Base-by-base conservation (phyloP, 2,797 vertebrate species). In the Onychomys torridus region DNA sequence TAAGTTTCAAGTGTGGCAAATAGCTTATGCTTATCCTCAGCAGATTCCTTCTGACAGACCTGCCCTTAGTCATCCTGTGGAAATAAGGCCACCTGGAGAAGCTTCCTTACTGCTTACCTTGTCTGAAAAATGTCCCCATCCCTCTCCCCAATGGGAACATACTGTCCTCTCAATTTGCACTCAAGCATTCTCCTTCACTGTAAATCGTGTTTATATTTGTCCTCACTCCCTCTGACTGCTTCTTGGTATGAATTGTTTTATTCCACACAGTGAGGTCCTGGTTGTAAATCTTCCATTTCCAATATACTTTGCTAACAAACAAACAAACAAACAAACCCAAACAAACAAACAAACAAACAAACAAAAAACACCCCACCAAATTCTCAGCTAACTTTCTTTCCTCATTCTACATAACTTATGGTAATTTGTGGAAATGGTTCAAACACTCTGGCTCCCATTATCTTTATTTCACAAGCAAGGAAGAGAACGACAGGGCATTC, bases 371-470 rank as follows among this genome's bases (percentile, higher is more conserved):
- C 52, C 6, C 19, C 82, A 89, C 16, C 49, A 40, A 87, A 84
- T 88, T 90, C 85, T 78, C 61, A 69, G n/a, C 82, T 86, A 75
- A 67, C 11, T 89, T 92, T 10, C 14, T 59, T 25, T 96, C 73
- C 59, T 90, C 40, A 87, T 17, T 89, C 21, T 91, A n/a, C 34
- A 37, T 71, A 89, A 81, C n/a, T 88, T 46, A 85, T 37, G 25
- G 29, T 79, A 76, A 93, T 88, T 87, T 92, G 90, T 59, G 43
- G 75, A 95, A 92, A 67, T 79, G 61, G 67, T 63, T 75, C 67
- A 92, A 27, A 1, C 19, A 49, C 75, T 90, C 21, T 75, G 34
- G n/a, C 43, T 76, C 17, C 67, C 37, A 67, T n/a, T 90, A 9
- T 86, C 14, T 79, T 40, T 14, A 77, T 90, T 91, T 91, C 63